Percentiles rank a stretch among this genome's conserved stretches.
phyloP scores from a whole-genome alignment of 1,140 invertebrate species.

The Drosophila sulfurigaster region DNA sequence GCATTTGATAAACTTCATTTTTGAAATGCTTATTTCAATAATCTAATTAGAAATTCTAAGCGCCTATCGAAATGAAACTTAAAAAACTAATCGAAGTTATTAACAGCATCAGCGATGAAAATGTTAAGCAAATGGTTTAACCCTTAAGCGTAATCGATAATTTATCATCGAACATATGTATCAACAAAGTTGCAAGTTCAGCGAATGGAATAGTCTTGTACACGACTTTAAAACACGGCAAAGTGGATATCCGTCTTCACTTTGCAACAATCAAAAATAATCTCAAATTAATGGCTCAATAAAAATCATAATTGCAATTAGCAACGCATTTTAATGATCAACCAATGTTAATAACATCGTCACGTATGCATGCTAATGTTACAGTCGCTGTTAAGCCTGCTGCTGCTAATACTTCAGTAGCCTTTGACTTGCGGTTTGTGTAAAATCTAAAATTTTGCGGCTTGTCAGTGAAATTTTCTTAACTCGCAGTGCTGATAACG shows the following conservation, averaged over 20 bases:
- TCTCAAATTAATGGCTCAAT: no score
- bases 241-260: no score
- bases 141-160: no score
- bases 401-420: slow-evolving; percentile 15
- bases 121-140: no score
- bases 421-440: neutral
- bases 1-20: neutral
- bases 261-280: no score
- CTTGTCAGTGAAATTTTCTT: slow-evolving; percentile 32
- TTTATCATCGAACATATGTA: no score
- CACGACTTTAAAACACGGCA: no score
- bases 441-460: slow-evolving; percentile 35
- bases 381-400: slow-evolving; percentile 23
- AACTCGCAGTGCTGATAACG: slow-evolving; percentile 59
- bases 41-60: no score
- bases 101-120: no score
- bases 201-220: no score
- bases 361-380: neutral
- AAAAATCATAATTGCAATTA: neutral
- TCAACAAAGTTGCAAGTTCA: no score
- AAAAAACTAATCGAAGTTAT: neutral
- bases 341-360: slow-evolving; percentile 8
- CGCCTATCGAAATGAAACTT: no score
- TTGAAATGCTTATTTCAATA: neutral
- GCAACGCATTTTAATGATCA: neutral